Conservation (phyloP, 2,797 vertebrate species). For the Champsocephalus gunnari region DNA sequence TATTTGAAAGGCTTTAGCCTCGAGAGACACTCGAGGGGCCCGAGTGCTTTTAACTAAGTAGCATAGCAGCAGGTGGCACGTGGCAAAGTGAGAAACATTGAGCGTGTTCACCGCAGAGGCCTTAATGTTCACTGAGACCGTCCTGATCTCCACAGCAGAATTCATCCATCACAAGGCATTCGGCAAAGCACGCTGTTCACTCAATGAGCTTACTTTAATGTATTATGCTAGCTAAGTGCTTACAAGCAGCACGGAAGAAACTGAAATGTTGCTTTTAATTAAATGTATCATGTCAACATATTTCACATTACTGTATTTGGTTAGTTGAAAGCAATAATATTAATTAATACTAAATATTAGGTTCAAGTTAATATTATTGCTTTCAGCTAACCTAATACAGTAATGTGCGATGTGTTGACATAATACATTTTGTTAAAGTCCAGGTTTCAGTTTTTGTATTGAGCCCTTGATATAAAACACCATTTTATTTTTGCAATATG, state of each 20-base stretch:
- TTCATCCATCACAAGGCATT: slow-evolving; percentile 26
- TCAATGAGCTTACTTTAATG: slow-evolving; percentile 32
- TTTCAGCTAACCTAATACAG: too few relatives aligned
- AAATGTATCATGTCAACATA: too few relatives aligned
- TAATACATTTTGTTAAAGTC: too few relatives aligned
- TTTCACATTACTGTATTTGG: too few relatives aligned
- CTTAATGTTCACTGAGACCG: slow-evolving; percentile 38
- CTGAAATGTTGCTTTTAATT: too few relatives aligned
- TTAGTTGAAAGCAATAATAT: too few relatives aligned
- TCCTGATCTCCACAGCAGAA: slow-evolving; percentile 35
- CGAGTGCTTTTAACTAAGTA: slow-evolving; percentile 66
- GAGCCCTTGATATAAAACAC: background rate
- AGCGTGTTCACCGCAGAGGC: slow-evolving; percentile 39
- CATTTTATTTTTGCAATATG: too few relatives aligned
- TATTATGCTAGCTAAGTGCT: slow-evolving; percentile 12
- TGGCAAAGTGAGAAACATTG: slow-evolving; percentile 50
- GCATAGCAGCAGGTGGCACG: slow-evolving; percentile 65
- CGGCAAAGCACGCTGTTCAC: slow-evolving; percentile 27
- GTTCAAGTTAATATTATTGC: too few relatives aligned
- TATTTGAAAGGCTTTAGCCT: slow-evolving; percentile 72
- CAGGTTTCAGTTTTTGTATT: too few relatives aligned
- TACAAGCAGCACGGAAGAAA: background rate
- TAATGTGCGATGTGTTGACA: too few relatives aligned
- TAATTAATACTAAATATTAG: too few relatives aligned
- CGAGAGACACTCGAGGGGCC: slow-evolving; percentile 58